Evolutionary conservation across 2,888 invertebrate species (phyloP), one percentile per base, ranked within the genome.

Genomic region (Sepioteuthis lessoniana): DNA sequence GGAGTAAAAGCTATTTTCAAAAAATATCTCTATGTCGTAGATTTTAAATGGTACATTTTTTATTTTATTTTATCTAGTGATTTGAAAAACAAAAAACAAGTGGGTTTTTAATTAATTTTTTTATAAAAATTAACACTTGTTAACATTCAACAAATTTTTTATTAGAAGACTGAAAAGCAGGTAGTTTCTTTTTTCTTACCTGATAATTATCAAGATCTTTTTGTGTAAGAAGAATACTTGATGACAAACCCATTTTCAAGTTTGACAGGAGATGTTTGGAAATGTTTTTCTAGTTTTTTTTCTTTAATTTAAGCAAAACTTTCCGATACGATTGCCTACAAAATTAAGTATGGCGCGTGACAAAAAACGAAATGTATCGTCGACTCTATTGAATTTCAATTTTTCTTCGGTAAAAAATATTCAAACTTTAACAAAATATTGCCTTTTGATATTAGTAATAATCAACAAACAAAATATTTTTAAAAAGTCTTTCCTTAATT

Each of bases 121-220:
- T 42, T 42, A 5, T 42, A 42, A n/a, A n/a, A n/a, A 42, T 42
- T 42, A 42, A 42, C 42, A 42, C 42, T 42, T 42, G 42, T 42
- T 42, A 42, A 42, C 42, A 42, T 42, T 42, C 42, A 42, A 42
- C 42, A 42, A 42, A 42, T 42, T 5, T 42, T 42, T 42, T 42
- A 7, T 42, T 42, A 42, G 42, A 42, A 50, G 50, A 50, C 5
- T 25, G 28, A 35, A 76, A 35, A 13, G n/a, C 25, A 13, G 21
- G 76, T 76, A 21, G n/a, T 35, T 76, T 91, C 8, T 38, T 38
- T 37, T 47, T 16, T 31, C 92, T 47, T 47, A 92, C 92, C 92
- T 92, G 47, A 42, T 92, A 92, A n/a, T 92, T 47, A 92, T 47
- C 47, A 38, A 92, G 92, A 92, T 92, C 92, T 92, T 92, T 92